phyloP scores from a whole-genome alignment of 2,113 vertebrate genomes.

The Strigops habroptila region DNA sequence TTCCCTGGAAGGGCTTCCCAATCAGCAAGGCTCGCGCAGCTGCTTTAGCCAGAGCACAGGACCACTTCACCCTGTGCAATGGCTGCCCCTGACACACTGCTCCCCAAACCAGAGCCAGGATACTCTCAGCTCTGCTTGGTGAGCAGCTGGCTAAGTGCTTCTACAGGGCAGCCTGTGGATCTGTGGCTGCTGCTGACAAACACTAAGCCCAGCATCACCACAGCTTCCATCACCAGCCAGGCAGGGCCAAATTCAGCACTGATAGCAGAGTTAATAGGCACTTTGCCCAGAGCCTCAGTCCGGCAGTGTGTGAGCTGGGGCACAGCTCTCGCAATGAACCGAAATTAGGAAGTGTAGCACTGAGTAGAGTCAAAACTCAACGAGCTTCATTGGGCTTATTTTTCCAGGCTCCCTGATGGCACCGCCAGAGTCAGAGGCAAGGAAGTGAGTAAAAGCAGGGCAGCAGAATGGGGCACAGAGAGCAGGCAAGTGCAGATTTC shows the following conservation, averaged over 20 bases:
- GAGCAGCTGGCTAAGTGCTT: neutral
- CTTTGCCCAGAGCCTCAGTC: neutral
- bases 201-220: neutral
- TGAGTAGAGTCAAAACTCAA: neutral
- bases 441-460: neutral
- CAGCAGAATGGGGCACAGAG: neutral
- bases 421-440: neutral
- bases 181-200: accelerated
- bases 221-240: neutral
- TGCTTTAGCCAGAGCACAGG: neutral
- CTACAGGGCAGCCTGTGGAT: neutral
- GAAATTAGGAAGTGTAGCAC: neutral
- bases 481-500: neutral
- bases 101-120: neutral
- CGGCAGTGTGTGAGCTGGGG: neutral
- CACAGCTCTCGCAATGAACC: neutral
- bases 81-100: neutral
- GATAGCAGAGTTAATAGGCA: neutral
- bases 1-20: neutral
- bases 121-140: neutral
- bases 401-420: neutral
- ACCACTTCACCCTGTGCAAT: neutral
- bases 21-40: neutral
- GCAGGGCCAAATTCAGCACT: neutral
- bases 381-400: neutral